Conservation (phyloP, 2,888 invertebrate species). For the Drosophila phalerata region DNA sequence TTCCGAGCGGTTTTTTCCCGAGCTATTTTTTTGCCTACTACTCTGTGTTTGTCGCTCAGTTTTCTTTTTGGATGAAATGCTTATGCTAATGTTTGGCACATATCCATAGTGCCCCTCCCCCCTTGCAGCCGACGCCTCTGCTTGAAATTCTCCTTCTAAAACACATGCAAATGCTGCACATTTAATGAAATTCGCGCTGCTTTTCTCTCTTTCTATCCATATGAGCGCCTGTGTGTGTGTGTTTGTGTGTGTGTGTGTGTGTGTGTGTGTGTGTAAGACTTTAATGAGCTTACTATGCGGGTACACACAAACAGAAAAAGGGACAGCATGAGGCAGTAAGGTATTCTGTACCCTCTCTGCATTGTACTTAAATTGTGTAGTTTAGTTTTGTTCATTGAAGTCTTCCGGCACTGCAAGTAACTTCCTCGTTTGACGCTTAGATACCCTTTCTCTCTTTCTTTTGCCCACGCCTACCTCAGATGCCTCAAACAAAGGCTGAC, state of each 20-base stretch:
- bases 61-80: constrained; percentile 48
- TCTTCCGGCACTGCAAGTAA: constrained; percentile 54
- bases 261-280: constrained; percentile 44
- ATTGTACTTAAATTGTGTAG: constrained; percentile 59
- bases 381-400: constrained; percentile 57
- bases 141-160: constrained; percentile 2
- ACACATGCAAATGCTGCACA: constrained; percentile 52
- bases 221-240: constrained; percentile 19
- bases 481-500: constrained; percentile 48
- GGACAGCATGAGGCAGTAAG: not conserved
- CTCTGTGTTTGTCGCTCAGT: constrained; percentile 22
- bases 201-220: not conserved
- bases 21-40: not conserved
- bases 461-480: constrained; percentile 2
- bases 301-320: constrained; percentile 33
- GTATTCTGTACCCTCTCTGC: constrained; percentile 21
- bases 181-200: constrained; percentile 52
- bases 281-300: constrained; percentile 68
- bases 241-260: constrained; percentile 25
- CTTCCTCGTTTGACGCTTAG: constrained; percentile 67
- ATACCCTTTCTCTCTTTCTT: not conserved
- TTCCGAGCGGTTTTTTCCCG: constrained; percentile 16
- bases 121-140: not conserved
- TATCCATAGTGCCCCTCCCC: constrained; percentile 8
- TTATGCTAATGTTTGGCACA: constrained; percentile 67